Base-by-base conservation (phyloP, 1,140 invertebrate species). In the Ridgeia piscesae region DNA sequence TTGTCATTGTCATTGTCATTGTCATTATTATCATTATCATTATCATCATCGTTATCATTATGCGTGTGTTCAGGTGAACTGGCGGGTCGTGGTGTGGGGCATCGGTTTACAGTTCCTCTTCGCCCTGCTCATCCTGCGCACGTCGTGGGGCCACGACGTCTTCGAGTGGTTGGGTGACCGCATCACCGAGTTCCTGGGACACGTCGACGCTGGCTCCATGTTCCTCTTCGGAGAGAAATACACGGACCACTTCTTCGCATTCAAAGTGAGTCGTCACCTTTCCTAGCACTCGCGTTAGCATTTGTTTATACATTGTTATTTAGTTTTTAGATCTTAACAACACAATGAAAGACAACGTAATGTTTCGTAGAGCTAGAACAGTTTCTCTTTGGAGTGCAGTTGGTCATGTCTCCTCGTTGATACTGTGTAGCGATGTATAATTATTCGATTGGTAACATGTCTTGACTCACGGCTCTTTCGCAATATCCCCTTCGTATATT, bases 51-150 rank as follows among this genome's bases (percentile, higher is more conserved):
- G n/a, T n/a, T n/a, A n/a, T n/a, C n/a, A n/a, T 27, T 33, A 92
- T 33, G 1, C 48, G 11, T 8, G 33, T 33, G 34, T 42, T 77
- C 92, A 96, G 95, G 94, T 96, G 27, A 94, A 95, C 27, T 96
- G 95, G 95, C 94, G 95, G 91, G 94, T 95, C 14, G 95, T 96
- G 9, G 94, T 95, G 31, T 97, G 97, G 95, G 99, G 98, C 0
- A 95, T 99, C 4, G 96, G 97, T 0, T 95, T 99, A 14, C 99
- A 99, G 96, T 98, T 99, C 94, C 90, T 97, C 0, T 97, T 99
- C 93, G 99, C 98, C 0, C 94, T 99, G 0, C 93, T 99, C 1
- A 98, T 98, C 92, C 97, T 99, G 91, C 97, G 98, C 93, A 99
- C 98, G 97, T 94, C 97, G 0, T 96, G 97, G 77, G 99, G 99